Evolutionary conservation across 1,140 invertebrate species (phyloP), one percentile per base, ranked within the genome.

Genomic region (Sinella curviseta): DNA sequence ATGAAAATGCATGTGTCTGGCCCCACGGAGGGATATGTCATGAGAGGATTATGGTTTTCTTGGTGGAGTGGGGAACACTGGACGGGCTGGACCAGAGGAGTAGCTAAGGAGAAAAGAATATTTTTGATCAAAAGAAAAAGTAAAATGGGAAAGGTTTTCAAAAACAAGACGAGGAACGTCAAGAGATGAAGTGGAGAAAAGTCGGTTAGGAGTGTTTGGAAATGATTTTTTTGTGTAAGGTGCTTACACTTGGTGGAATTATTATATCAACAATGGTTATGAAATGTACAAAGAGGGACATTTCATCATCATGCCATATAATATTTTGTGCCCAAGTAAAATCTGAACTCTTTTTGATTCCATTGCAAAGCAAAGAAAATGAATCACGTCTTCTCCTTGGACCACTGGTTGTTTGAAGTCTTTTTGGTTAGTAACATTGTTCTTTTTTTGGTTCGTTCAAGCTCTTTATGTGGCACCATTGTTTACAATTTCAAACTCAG

Each of bases 281-380:
- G n/a, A n/a, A n/a, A n/a, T n/a, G n/a, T n/a, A n/a, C n/a, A n/a
- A 48, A 20, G 8, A 20, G 8, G 20, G 8, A 12, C 39, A 48
- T 48, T 48, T 48, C 39, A 48, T 12, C n/a, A n/a, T n/a, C n/a
- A n/a, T n/a, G 3, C 8, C 24, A 60, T 17, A 60, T 60, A 60
- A 17, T 14, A 3, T 60, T 24, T 60, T 26, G 3, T n/a, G 55
- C 12, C 3, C 12, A 24, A 8, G 39, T 48, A 60, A 60, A 60
- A 24, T 17, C 12, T 60, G 55, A 60, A 60, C 55, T 8, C 39
- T 77, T 48, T 77, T 31, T 57, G 76, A 77, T 77, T 77, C 54
- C 54, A 60, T 57, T 77, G 76, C 76, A 77, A 77, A 77, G 33
- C 57, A 77, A 60, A 39, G 76, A 24, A n/a, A 77, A 77, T 77